phyloP scores from a whole-genome alignment of 2,797 vertebrate genomes.

The Taeniopygia guttata region DNA sequence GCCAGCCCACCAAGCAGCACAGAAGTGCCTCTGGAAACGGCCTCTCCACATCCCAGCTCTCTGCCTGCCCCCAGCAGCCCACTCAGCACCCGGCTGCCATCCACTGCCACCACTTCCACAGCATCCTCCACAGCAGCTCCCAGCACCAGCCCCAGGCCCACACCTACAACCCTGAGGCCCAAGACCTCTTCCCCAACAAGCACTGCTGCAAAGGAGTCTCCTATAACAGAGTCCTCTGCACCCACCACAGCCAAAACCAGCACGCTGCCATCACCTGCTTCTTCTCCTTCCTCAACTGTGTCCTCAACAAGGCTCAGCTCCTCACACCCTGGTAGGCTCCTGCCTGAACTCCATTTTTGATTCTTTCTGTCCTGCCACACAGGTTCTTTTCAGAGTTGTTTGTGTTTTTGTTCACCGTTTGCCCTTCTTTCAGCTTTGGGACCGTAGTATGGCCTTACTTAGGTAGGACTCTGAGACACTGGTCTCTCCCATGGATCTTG shows the following conservation, averaged over 20 bases:
- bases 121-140: background rate
- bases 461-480: background rate
- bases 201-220: background rate
- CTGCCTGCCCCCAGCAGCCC: background rate
- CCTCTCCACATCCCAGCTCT: background rate
- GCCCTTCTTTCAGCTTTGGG: background rate
- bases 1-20: too few species aligned
- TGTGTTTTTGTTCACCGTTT: background rate
- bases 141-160: background rate
- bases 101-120: background rate
- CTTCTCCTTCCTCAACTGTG: accelerated
- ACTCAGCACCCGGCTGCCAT: background rate
- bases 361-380: background rate
- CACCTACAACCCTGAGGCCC: background rate
- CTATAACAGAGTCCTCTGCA: background rate
- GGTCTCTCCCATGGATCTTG: background rate
- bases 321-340: background rate
- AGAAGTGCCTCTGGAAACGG: background rate
- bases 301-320: background rate
- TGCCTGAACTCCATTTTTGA: too few species aligned
- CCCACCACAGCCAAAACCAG: background rate
- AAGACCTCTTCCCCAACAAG: background rate
- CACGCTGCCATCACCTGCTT: accelerated
- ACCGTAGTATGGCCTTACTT: background rate
- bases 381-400: background rate